A percentile compares a stretch with the other conserved stretches of the same genome.
These are phyloP conservation scores for Boleophthalmus pectinirostris DNA, from an alignment of 2,113 vertebrate species.

Conservation along the genomic window DNA sequence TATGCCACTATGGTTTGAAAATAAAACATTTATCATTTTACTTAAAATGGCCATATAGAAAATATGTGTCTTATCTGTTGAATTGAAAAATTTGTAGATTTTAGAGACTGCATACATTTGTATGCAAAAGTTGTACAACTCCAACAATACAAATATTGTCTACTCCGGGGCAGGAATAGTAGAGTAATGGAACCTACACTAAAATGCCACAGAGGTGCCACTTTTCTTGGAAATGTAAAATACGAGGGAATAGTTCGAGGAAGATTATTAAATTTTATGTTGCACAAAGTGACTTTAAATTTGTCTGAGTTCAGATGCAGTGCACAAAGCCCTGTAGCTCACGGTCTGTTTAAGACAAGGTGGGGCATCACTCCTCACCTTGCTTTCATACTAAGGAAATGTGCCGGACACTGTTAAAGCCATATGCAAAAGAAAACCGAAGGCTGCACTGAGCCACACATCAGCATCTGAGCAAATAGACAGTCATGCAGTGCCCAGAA, in stretches of 20 bases:
- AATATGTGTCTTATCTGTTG: no score
- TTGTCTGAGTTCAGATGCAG: constrained; percentile 24
- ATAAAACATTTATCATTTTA: background rate
- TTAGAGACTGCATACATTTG: background rate
- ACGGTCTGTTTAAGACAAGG: constrained; percentile 57
- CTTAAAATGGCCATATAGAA: background rate
- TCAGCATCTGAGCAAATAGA: constrained; percentile 66
- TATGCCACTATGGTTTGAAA: background rate
- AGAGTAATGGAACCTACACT: background rate
- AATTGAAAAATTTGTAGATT: no score
- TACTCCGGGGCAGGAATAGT: background rate
- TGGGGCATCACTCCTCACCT: constrained; percentile 54
- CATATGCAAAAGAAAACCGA: constrained; percentile 70
- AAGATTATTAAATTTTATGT: background rate
- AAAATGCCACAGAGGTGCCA: background rate
- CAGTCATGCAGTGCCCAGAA: constrained; percentile 46
- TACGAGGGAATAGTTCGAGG: background rate
- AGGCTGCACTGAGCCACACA: constrained; percentile 64
- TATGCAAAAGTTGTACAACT: background rate
- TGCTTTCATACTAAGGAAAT: constrained; percentile 72
- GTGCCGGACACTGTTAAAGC: constrained; percentile 69
- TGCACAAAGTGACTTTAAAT: constrained; percentile 8
- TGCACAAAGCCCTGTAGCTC: constrained; percentile 32
- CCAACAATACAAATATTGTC: background rate
- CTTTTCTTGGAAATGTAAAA: background rate